phyloP scores from a whole-genome alignment of 1,140 invertebrate species.

The Drosophila kohkoa region DNA sequence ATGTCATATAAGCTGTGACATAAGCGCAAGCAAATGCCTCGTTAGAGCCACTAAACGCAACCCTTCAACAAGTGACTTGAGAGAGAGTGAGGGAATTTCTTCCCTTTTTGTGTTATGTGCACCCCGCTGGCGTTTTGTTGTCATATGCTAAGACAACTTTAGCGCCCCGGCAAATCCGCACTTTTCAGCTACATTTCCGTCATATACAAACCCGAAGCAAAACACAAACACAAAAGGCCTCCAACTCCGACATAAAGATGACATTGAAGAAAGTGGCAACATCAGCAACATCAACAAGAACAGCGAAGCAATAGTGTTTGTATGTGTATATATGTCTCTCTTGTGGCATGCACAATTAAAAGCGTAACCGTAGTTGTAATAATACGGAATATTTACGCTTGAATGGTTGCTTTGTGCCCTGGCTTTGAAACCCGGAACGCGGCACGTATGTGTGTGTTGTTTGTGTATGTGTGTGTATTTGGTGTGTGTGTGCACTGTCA shows the following conservation, averaged over 20 bases:
- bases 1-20: conserved; percentile 5
- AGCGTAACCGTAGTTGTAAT: conserved; percentile 78
- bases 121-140: conserved; percentile 44
- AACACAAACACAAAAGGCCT: conserved; percentile 20
- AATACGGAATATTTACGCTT: conserved; percentile 80
- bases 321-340: conserved; percentile 40
- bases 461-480: conserved; percentile 3
- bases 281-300: conserved; percentile 17
- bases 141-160: conserved; percentile 77
- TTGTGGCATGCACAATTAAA: conserved; percentile 78
- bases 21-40: conserved; percentile 10
- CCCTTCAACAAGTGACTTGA: conserved; percentile 74
- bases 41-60: conserved; percentile 25
- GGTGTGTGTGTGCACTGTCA: conserved; percentile 61
- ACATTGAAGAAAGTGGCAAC: conserved; percentile 67
- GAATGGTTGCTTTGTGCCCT: conserved; percentile 74
- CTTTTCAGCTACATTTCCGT: conserved; percentile 78
- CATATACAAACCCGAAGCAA: conserved; percentile 34
- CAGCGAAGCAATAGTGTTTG: conserved; percentile 5
- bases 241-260: conserved; percentile 41
- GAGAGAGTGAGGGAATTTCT: background rate
- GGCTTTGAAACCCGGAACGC: conserved; percentile 3
- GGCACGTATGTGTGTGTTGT: background rate
- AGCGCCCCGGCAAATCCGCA: conserved; percentile 61
- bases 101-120: background rate